Evolutionary conservation across 1,140 invertebrate species (phyloP).

Genomic region (Meloidogyne exigua): DNA sequence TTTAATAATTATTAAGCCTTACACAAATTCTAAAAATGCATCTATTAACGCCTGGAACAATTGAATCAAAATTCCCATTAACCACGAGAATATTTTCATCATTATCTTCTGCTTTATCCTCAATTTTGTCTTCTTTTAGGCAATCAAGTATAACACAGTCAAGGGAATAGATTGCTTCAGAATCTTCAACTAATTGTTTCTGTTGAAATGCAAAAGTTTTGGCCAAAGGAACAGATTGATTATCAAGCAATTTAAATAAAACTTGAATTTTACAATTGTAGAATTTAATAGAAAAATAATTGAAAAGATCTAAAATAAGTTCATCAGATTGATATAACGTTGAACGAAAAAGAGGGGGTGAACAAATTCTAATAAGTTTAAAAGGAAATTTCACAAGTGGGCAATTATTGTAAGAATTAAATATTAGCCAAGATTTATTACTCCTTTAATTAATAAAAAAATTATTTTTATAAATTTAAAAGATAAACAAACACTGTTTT

Average conservation of each 20-base stretch:
- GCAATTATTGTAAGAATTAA: not conserved
- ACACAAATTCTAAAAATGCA: constrained; percentile 4
- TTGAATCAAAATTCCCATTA: not conserved
- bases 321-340: not conserved
- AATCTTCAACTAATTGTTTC: not conserved
- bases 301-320: not conserved
- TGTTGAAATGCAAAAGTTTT: not conserved
- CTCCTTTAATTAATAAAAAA: not conserved
- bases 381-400: not conserved
- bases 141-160: constrained; percentile 1
- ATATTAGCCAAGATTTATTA: not conserved
- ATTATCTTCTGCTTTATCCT: not conserved
- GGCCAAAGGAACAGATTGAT: not conserved
- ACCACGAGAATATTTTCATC: not conserved
- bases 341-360: not conserved
- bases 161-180: not conserved
- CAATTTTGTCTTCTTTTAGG: not conserved
- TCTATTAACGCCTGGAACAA: not conserved
- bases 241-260: not conserved
- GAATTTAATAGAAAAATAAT: not conserved
- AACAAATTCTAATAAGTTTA: not conserved
- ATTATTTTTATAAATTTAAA: not conserved
- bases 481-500: no score
- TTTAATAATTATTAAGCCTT: no score
- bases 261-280: not conserved